Percentiles rank a stretch among this genome's conserved stretches.
These are phyloP conservation scores for Siniperca undulata DNA, from an alignment of 2,797 vertebrate genomes.

Conservation along the genomic window DNA sequence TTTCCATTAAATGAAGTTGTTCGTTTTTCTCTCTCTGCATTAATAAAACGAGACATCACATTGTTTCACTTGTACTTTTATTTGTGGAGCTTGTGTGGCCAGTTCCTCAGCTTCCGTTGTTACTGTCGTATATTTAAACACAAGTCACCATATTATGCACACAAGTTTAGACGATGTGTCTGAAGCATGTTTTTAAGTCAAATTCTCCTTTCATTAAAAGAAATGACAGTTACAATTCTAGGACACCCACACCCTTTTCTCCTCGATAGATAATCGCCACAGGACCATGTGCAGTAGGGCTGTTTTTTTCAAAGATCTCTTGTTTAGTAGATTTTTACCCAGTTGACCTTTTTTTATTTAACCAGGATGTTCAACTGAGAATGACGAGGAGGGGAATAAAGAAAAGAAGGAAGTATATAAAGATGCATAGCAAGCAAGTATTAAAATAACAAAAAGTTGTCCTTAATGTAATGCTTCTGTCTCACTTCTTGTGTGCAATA, in stretches of 20 bases:
- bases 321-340: neutral
- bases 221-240: slow-evolving; percentile 66
- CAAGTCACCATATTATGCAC: neutral
- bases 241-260: slow-evolving; percentile 57
- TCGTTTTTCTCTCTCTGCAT: neutral
- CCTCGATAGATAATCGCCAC: slow-evolving; percentile 41
- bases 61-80: neutral
- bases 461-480: neutral
- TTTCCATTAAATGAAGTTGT: neutral
- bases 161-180: neutral
- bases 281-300: neutral
- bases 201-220: slow-evolving; percentile 42
- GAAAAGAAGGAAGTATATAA: neutral
- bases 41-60: neutral
- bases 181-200: slow-evolving; percentile 26
- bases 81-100: slow-evolving; percentile 2
- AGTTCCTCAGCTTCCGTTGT: neutral
- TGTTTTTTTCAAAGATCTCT: neutral
- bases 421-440: neutral
- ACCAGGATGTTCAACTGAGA: neutral
- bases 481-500: neutral
- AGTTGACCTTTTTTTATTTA: neutral
- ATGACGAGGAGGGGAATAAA: neutral
- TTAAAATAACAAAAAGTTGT: neutral
- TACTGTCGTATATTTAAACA: slow-evolving; percentile 27